Evolutionary conservation across 2,113 vertebrate species (phyloP).

Genomic region (Odocoileus hemionus): DNA sequence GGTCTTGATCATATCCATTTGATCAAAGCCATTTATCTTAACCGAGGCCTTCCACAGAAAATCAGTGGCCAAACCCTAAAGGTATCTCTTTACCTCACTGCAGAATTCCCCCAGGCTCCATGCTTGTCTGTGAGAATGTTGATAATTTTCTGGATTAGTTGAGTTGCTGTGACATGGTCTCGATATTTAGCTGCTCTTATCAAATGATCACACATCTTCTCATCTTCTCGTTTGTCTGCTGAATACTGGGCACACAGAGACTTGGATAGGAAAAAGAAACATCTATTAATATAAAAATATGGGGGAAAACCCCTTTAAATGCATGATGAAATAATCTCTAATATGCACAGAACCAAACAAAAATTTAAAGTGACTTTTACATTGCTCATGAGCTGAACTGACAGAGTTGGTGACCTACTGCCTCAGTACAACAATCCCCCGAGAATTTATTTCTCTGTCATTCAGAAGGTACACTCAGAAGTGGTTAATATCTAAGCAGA

Average conservation of each 20-base stretch:
- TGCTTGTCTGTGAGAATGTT: constrained; percentile 98
- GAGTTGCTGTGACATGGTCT: constrained; percentile 96
- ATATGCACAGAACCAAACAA: background rate
- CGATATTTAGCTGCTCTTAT: constrained; percentile 96
- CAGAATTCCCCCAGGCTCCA: constrained; percentile 93
- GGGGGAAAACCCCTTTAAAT: background rate
- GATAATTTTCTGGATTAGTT: constrained; percentile 96
- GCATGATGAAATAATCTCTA: constrained; percentile 3
- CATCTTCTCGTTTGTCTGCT: constrained; percentile 95
- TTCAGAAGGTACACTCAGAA: background rate
- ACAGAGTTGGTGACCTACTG: background rate
- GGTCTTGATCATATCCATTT: background rate
- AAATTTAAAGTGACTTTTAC: constrained; percentile 22
- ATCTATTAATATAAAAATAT: constrained; percentile 24
- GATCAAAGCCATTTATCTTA: background rate
- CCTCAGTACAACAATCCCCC: background rate
- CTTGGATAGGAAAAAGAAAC: constrained; percentile 76
- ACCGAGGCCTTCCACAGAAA: background rate
- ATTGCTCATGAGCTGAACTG: background rate
- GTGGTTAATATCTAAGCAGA: background rate
- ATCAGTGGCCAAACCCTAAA: background rate
- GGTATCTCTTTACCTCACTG: constrained; percentile 84
- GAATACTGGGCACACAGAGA: constrained; percentile 95
- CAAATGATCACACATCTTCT: constrained; percentile 98
- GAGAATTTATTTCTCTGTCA: background rate